Conservation (phyloP, 2,113 vertebrate genomes). For the Pelecanus crispus region DNA sequence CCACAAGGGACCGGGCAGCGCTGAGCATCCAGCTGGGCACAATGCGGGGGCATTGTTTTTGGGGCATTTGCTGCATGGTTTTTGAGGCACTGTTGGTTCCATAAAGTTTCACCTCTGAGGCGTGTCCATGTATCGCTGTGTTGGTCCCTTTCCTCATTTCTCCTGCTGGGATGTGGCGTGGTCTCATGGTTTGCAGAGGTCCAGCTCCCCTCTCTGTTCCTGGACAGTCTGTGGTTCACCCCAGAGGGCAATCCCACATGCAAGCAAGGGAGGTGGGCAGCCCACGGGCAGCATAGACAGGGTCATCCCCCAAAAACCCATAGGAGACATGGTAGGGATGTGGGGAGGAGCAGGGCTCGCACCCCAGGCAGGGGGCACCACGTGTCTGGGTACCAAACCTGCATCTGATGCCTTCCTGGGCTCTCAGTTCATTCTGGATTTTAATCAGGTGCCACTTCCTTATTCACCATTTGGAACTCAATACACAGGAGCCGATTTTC, state of each 20-base stretch:
- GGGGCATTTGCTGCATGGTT: not conserved
- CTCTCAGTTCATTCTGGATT: not conserved
- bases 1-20: fast-evolving
- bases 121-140: fast-evolving
- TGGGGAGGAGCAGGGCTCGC: not conserved
- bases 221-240: not conserved
- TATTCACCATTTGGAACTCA: not conserved
- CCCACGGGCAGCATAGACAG: not conserved
- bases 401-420: not conserved
- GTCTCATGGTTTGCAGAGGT: not conserved
- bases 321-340: not conserved
- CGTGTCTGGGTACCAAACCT: not conserved
- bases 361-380: not conserved
- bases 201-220: not conserved
- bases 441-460: not conserved
- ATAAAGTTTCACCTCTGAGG: not conserved
- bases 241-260: not conserved
- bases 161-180: fast-evolving
- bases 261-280: not conserved
- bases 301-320: not conserved
- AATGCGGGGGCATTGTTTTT: fast-evolving
- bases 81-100: not conserved
- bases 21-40: fast-evolving
- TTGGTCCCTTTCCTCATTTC: not conserved
- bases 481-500: not conserved